Evolutionary conservation across 2,888 invertebrate species (phyloP), one percentile per base, ranked within the genome.

Genomic region (Eupithecia exiguata): DNA sequence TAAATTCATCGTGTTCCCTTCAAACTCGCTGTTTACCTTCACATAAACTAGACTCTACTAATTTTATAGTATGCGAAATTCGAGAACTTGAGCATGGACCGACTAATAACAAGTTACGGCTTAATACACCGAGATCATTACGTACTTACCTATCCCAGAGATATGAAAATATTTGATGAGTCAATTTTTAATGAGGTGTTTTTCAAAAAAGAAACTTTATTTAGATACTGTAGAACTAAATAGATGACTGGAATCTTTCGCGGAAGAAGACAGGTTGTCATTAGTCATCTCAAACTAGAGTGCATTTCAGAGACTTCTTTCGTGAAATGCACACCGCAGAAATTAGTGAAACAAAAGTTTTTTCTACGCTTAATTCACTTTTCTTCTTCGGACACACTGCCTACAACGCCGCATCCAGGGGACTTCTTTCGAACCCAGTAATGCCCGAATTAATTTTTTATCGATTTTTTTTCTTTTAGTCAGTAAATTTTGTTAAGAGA

Each of bases 1-100:
- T 75, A 70, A 78, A 74, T 75, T 72, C 40, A 74, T 76, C 74
- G 69, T 70, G 75, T 74, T 76, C 78, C 76, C 76, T 72, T 69
- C 61, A 69, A 67, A 69, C 43, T 53, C 43, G 30, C 38, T 70
- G 40, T 71, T 67, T 75, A 68, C 63, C 67, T 65, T 74, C 36
- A 67, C 53, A 36, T 75, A 72, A 73, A 61, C 40, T 65, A 58
- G 58, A 58, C 58, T 16, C 30, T 21, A 63, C 18, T 35, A 62
- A 70, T 46, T 35, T 35, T 30, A 62, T 35, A 35, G 62, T 35
- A 35, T 35, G 62, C 58, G 62, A 62, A 18, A 62, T 62, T 62
- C 30, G 30, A 58, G 21, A 58, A 58, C 58, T 12, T 58, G 14
- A 25, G 58, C 58, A 21, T 21, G 58, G 58, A 58, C 58, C 5